These are phyloP conservation scores for Lasioglossum villosulum DNA, from an alignment of 2,888 invertebrate genomes.

Conservation along the genomic window DNA sequence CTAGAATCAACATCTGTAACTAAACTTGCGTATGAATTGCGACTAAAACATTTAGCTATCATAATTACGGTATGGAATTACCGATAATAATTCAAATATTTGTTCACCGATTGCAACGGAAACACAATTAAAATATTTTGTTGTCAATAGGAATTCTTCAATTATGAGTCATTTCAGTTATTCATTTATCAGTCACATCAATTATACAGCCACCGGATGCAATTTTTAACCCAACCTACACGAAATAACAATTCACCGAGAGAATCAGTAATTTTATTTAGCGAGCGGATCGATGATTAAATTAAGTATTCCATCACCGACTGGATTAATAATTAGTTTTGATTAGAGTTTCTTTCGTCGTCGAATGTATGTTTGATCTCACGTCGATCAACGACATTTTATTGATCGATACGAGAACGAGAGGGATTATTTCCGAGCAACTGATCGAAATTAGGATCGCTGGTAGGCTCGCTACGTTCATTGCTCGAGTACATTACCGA, in stretches of 20 bases:
- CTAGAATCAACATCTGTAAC: not conserved
- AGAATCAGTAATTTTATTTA: not conserved
- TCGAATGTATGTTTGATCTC: not conserved
- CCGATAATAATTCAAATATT: not conserved
- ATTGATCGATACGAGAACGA: not conserved
- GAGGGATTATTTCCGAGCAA: not conserved
- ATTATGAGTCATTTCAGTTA: not conserved
- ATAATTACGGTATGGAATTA: not conserved
- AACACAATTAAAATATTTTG: not conserved
- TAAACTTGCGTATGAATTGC: not conserved
- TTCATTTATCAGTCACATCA: not conserved
- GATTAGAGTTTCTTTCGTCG: not conserved
- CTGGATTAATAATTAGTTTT: not conserved
- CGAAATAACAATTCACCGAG: not conserved
- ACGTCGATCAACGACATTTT: not conserved
- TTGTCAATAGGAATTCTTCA: not conserved
- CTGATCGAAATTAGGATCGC: slow-evolving; percentile 10
- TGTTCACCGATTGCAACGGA: too few species aligned
- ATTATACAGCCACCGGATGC: too few species aligned
- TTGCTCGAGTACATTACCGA: not conserved
- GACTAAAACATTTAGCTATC: not conserved
- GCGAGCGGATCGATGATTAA: not conserved
- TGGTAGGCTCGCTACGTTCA: not conserved
- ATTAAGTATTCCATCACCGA: not conserved
- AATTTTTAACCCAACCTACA: not conserved